A percentile compares a stretch with the other conserved stretches of the same genome.
Conservation (phyloP, 2,888 invertebrate genomes). For the Chaetogeoica ovagalla region DNA sequence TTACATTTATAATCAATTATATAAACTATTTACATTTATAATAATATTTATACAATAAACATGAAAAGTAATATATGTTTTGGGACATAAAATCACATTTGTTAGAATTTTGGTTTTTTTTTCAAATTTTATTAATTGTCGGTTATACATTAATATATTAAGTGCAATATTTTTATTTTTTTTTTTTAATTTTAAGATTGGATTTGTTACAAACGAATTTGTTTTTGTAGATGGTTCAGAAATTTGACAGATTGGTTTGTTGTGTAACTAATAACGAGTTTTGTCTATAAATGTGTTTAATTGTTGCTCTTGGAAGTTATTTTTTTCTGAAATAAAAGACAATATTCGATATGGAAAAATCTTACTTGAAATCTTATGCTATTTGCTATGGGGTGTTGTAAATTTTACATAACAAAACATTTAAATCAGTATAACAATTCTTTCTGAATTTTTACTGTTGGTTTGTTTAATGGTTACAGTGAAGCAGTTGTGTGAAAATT, state of each 20-base stretch:
- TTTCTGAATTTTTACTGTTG: too few relatives aligned
- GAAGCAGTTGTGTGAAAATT: too few relatives aligned
- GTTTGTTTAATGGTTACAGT: too few relatives aligned
- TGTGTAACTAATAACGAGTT: neutral
- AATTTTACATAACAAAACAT: too few relatives aligned
- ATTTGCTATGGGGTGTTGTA: too few relatives aligned
- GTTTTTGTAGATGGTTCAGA: slow-evolving; percentile 1
- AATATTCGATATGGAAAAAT: neutral
- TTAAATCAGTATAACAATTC: too few relatives aligned
- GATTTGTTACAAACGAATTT: slow-evolving; percentile 1
- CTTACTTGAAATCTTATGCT: too few relatives aligned
- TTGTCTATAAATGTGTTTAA: slow-evolving; percentile 1
- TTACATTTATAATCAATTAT: slow-evolving; percentile 15
- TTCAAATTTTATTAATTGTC: slow-evolving; percentile 11
- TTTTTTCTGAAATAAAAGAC: slow-evolving; percentile 25
- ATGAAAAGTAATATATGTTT: slow-evolving; percentile 4
- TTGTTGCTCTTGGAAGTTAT: slow-evolving; percentile 4
- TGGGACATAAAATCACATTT: neutral
- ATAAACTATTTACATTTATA: neutral
- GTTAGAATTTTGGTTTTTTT: slow-evolving; percentile 26
- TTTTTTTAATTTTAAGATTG: slow-evolving; percentile 4
- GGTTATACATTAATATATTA: slow-evolving; percentile 1
- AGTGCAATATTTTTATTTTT: slow-evolving; percentile 45
- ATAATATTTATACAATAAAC: neutral
- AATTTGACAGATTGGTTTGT: neutral